Conservation (phyloP, 2,113 vertebrate species). For the Dicrurus megarhynchus region DNA sequence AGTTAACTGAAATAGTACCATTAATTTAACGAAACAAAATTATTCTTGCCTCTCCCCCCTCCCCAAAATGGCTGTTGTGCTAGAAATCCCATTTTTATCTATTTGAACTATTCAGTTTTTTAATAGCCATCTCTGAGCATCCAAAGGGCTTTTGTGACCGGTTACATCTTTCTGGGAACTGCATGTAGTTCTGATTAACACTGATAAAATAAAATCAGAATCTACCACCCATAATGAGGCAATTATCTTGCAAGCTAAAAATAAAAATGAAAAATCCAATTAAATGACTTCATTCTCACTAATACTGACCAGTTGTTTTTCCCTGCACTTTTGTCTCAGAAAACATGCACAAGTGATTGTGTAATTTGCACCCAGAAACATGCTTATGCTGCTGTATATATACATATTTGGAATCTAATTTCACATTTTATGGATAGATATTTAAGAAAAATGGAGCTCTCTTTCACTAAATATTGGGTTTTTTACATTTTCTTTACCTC, state of each 20-base stretch:
- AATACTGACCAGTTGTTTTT: background rate
- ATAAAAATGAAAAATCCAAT: conserved; percentile 10
- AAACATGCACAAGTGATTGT: background rate
- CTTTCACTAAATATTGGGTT: background rate
- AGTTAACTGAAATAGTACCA: background rate
- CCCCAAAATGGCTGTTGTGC: background rate
- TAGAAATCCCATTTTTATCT: background rate
- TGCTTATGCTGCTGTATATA: background rate
- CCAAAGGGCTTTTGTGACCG: background rate
- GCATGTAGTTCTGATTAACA: background rate
- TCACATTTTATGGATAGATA: background rate
- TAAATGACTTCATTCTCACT: background rate
- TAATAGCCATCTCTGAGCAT: background rate
- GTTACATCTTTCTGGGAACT: background rate
- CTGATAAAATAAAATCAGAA: background rate
- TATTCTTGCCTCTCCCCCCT: background rate
- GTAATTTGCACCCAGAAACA: background rate
- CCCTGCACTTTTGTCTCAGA: background rate
- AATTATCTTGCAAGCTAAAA: conserved; percentile 33
- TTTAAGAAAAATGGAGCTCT: background rate
- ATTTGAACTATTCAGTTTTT: background rate
- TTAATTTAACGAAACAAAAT: background rate
- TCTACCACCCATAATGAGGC: background rate
- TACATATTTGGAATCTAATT: background rate
- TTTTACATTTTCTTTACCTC: background rate